Base-by-base conservation (phyloP, 2,888 invertebrate genomes). In the Hedya salicella region DNA sequence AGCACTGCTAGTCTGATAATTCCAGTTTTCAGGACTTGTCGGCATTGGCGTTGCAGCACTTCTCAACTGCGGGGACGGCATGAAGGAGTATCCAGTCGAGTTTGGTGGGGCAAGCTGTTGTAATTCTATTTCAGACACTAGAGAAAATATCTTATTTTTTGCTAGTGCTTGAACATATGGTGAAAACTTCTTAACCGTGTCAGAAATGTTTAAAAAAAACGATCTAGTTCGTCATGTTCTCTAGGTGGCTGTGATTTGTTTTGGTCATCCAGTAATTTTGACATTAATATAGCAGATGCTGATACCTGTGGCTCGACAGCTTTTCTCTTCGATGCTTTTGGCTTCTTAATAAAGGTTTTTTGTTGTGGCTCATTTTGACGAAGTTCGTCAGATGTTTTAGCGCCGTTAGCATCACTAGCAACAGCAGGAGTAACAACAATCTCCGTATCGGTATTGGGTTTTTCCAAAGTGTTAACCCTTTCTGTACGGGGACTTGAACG, bases 101-200 rank as follows among this genome's bases (percentile, higher is more conserved):
- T 5, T 25, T 3, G 48, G 49, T 30, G 49, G 49, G 1, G 49
- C 49, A 6, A 49, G 49, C 3, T 49, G 49, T 14, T 49, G 49
- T 6, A 49, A n/a, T 14, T 49, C 49, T 30, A 25, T 49, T 25
- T 49, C 49, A 25, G 49, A 49, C 3, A 49, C 49, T n/a, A 49
- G 8, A 1, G n/a, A n/a, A 14, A 49, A 49, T 30, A 30, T 49
- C 13, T 49, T 49, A n/a, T 49, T 25, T 49, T 49, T 49, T n/a
- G 30, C 49, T 4, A 49, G 13, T n/a, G 49, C 49, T 49, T 49
- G 49, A 3, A 30, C 4, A 8, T 49, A 49, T 6, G 49, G 49
- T n/a, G 49, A 14, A 6, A 49, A 49, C 25, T 49, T 49, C 8
- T 49, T 49, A 0, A 49, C 49, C 2, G 49, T 49, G 1, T 49